Percentiles rank a stretch among this genome's conserved stretches.
Conservation (phyloP, 2,888 invertebrate species). For the Athrips mouffetella region DNA sequence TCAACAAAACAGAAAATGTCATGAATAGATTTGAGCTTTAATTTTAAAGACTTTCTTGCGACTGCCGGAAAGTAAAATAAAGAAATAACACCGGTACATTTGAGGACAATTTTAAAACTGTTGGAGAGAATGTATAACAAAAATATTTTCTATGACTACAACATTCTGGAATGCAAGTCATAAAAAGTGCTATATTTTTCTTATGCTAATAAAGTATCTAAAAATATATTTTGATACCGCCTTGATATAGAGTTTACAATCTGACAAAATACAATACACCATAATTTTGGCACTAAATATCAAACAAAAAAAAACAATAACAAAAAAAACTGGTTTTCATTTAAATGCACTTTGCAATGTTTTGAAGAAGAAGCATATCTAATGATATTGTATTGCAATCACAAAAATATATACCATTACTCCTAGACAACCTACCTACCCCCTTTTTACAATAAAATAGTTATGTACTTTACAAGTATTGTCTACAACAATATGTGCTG, state of each 20-base stretch:
- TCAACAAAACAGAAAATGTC: too few species aligned
- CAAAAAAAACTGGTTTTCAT: not conserved
- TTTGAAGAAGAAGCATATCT: not conserved
- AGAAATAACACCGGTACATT: not conserved
- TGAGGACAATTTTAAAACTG: conserved; percentile 7
- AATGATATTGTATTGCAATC: conserved; percentile 23
- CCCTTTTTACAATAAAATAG: conserved; percentile 35
- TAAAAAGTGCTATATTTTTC: conserved; percentile 24
- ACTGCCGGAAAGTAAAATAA: conserved; percentile 1
- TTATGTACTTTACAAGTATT: conserved; percentile 27
- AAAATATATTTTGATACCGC: conserved; percentile 27
- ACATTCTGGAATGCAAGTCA: conserved; percentile 32
- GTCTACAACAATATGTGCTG: conserved; percentile 20
- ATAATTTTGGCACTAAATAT: conserved; percentile 45
- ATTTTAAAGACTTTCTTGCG: too few species aligned
- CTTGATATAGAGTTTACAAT: conserved; percentile 14
- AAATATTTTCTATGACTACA: conserved; percentile 16
- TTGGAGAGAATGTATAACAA: not conserved
- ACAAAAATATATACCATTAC: conserved; percentile 20
- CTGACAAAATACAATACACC: conserved; percentile 5
- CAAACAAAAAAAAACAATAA: conserved; percentile 20
- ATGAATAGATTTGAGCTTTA: too few species aligned
- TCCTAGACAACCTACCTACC: conserved; percentile 36
- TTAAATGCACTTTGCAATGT: conserved; percentile 7
- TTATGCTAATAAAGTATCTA: conserved; percentile 29